These are phyloP conservation scores for Drosophila pectinifera DNA, from an alignment of 1,140 invertebrate species.

Conservation along the genomic window DNA sequence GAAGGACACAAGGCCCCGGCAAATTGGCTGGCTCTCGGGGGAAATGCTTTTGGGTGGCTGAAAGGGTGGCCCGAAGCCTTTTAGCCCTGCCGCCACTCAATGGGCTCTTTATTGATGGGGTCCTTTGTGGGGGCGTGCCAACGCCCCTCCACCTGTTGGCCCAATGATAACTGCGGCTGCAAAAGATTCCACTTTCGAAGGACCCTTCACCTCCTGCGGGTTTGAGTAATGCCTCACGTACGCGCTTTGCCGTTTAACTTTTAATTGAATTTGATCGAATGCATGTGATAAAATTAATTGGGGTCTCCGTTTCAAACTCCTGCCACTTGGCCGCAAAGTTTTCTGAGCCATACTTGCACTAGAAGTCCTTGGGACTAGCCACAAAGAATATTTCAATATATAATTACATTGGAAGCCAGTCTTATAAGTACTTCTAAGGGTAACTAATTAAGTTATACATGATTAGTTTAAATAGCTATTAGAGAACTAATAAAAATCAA, in stretches of 20 bases:
- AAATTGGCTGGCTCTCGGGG: conserved; percentile 68
- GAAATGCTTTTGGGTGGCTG: conserved; percentile 33
- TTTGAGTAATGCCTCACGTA: conserved; percentile 75
- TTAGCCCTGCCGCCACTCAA: conserved; percentile 50
- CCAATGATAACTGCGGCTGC: conserved; percentile 33
- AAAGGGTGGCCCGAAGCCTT: conserved; percentile 28
- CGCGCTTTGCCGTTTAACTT: conserved; percentile 67
- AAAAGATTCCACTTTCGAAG: conserved; percentile 47
- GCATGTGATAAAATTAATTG: conserved; percentile 82
- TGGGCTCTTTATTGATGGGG: conserved; percentile 71
- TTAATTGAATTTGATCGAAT: conserved; percentile 83
- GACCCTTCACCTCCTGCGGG: conserved; percentile 22
- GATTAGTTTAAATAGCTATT: not conserved
- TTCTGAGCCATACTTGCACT: not conserved
- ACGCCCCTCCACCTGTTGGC: conserved; percentile 51
- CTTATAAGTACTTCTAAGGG: too few relatives aligned
- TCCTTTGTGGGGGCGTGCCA: conserved; percentile 36
- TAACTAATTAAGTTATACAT: not conserved
- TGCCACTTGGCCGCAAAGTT: not conserved
- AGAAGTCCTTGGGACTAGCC: not conserved
- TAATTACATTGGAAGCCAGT: not conserved
- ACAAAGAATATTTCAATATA: not conserved
- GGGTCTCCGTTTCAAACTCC: conserved; percentile 1
- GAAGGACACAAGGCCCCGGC: conserved; percentile 54
- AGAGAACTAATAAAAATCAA: not conserved